Evolutionary conservation across 2,888 invertebrate species (phyloP), one percentile per base, ranked within the genome.

Genomic region (Hypselothyrea guttata): DNA sequence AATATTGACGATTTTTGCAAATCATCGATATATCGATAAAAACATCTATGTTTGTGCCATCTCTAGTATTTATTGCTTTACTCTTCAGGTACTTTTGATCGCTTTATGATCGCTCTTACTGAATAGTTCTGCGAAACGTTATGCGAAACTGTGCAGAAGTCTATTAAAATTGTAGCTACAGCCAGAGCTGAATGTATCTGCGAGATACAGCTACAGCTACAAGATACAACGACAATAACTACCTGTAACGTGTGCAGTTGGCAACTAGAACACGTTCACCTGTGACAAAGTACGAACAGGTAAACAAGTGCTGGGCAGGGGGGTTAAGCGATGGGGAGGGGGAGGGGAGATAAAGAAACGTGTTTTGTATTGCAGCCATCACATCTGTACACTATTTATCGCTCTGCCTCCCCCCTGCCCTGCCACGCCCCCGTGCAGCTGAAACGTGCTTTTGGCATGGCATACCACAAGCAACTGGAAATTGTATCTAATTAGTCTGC

Each of bases 401-500:
- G 61, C 40, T 34, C 34, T 4, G 8, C 16, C 22, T 42, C 15
- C 30, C 18, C 16, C 15, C 30, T 18, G 16, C 42, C 28, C 38
- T 7, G 51, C 54, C 33, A 8, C 28, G 11, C 31, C 16, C 31
- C 13, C 7, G 13, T 16, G 28, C 33, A 11, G 16, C 4, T 5
- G 63, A 74, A 84, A 79, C 78, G 78, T 79, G 78, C 78, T 82
- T 71, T 71, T 63, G 54, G 75, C 74, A 81, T 71, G 78, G 58
- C 66, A 70, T 65, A 44, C 71, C 71, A 61, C 33, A 53, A 54
- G 34, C 74, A 77, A 84, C 84, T 79, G 78, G 84, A 84, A 69
- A 79, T 79, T 82, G 85, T 79, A 84, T 79, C 84, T 79, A 79
- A 79, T 79, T 79, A 79, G 79, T 82, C 75, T 82, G 72, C 84